Conservation (phyloP, 1,140 invertebrate genomes). For the Drosophila oshimai region DNA sequence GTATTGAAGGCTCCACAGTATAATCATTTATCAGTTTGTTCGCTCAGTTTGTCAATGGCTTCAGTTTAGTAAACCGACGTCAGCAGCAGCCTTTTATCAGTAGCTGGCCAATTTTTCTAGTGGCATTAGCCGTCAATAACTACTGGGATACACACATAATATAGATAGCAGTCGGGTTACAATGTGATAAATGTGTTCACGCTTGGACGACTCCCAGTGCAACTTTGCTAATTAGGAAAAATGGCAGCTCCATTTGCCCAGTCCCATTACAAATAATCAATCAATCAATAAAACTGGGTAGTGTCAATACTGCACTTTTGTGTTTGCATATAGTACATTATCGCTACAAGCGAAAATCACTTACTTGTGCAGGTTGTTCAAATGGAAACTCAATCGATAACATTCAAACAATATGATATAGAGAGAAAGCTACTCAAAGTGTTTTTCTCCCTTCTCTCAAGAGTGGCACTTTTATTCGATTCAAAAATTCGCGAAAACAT, state of each 20-base stretch:
- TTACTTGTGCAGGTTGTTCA: constrained; percentile 10
- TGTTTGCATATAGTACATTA: constrained; percentile 55
- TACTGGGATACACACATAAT: constrained; percentile 48
- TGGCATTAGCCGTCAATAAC: constrained; percentile 55
- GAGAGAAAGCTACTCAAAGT: background rate
- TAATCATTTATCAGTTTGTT: constrained; percentile 55
- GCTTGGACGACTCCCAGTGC: constrained; percentile 6
- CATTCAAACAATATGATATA: background rate
- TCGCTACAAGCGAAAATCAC: constrained; percentile 28
- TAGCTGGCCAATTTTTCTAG: constrained; percentile 38
- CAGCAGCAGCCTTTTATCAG: constrained; percentile 46
- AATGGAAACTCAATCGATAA: background rate
- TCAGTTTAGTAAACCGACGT: constrained; percentile 23
- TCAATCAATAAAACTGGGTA: constrained; percentile 37
- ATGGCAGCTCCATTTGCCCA: background rate
- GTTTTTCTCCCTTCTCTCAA: background rate
- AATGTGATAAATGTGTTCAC: constrained; percentile 48
- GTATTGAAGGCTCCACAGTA: constrained; percentile 7
- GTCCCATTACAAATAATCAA: constrained; percentile 42
- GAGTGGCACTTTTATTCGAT: constrained; percentile 26
- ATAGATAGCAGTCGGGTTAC: constrained; percentile 37
- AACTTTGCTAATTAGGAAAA: constrained; percentile 40
- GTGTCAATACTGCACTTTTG: constrained; percentile 26
- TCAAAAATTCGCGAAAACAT: background rate
- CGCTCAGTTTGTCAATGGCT: background rate